These are phyloP conservation scores for Sitophilus oryzae DNA, from an alignment of 1,140 invertebrate species.

Conservation along the genomic window DNA sequence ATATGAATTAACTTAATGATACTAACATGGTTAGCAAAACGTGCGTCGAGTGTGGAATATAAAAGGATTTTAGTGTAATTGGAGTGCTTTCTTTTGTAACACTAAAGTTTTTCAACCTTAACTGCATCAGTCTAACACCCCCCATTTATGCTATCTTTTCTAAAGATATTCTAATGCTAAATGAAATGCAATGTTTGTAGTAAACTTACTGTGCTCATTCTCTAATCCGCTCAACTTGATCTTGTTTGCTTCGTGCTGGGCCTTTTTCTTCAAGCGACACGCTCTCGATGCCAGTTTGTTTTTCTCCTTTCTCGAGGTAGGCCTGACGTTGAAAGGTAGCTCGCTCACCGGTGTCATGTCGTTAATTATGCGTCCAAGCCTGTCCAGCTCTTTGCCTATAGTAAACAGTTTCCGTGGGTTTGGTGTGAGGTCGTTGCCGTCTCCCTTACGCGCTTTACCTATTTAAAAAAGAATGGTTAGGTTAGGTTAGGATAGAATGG, in stretches of 20 bases:
- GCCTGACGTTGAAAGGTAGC: constrained; percentile 79
- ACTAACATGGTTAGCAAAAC: no score
- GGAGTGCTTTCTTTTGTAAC: no score
- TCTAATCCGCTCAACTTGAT: constrained; percentile 91
- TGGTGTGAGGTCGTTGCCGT: constrained; percentile 95
- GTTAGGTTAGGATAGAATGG: no score
- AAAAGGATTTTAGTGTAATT: no score
- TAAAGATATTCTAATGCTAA: background rate
- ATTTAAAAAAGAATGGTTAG: constrained; percentile 42
- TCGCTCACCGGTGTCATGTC: constrained; percentile 94
- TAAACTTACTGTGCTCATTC: constrained; percentile 90
- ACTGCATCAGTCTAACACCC: no score
- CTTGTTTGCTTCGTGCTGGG: constrained; percentile 92
- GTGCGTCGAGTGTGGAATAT: no score
- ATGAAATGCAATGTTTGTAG: constrained; percentile 26
- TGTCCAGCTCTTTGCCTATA: constrained; percentile 90
- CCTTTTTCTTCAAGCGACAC: constrained; percentile 91
- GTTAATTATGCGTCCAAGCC: constrained; percentile 84
- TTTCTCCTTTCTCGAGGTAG: constrained; percentile 93
- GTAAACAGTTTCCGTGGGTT: constrained; percentile 85
- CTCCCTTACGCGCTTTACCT: constrained; percentile 81
- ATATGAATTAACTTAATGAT: no score
- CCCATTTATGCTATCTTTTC: no score
- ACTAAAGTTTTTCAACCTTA: no score
- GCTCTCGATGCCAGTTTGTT: constrained; percentile 96